Evolutionary conservation across 1,140 invertebrate genomes (phyloP).

Genomic region (Limonius californicus): DNA sequence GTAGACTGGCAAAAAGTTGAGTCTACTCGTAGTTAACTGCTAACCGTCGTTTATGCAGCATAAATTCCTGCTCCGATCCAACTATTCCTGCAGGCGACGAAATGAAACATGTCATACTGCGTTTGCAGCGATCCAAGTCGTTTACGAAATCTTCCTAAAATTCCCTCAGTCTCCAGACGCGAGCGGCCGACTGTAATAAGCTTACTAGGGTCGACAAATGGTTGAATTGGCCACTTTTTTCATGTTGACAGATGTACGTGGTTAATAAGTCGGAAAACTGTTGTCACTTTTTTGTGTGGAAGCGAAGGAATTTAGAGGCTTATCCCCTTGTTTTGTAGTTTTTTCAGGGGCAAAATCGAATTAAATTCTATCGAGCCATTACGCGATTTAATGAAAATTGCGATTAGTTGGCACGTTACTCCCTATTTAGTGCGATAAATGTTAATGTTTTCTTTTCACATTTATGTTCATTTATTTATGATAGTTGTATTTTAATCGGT

Average conservation of each 20-base stretch:
- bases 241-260: conserved; percentile 42
- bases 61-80: conserved; percentile 1
- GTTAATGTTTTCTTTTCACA: no score
- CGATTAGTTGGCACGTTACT: neutral
- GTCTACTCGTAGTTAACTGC: no score
- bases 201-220: conserved; percentile 41
- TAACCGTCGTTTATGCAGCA: neutral
- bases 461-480: no score
- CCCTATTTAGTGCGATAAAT: no score
- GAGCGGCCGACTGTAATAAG: conserved; percentile 33
- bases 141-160: conserved; percentile 1
- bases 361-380: conserved; percentile 1
- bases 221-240: conserved; percentile 39
- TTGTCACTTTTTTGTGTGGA: conserved; percentile 36
- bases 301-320: neutral
- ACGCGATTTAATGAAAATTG: neutral
- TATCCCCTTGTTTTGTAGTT: conserved; percentile 2
- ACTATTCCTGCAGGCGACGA: conserved; percentile 35
- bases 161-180: conserved; percentile 1
- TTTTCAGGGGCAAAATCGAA: neutral
- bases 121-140: conserved; percentile 18
- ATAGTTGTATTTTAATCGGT: no score
- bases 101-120: conserved; percentile 38
- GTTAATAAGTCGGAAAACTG: conserved; percentile 43
- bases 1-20: no score